Conservation (phyloP, 2,888 invertebrate species). For the Drosophila lutescens region DNA sequence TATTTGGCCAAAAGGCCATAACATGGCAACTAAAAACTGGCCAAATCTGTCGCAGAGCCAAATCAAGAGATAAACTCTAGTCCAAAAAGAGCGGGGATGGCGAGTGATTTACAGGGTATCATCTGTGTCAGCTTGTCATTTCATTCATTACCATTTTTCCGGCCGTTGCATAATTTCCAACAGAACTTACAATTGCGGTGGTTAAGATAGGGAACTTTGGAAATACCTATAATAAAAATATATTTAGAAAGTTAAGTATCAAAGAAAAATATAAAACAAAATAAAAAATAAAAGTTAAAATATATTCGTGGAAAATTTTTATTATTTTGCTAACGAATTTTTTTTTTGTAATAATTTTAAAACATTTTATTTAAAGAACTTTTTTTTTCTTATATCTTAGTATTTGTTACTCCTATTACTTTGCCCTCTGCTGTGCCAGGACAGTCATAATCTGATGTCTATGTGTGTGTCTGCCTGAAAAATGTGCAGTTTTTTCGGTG, state of each 20-base stretch:
- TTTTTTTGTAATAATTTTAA: too few species aligned
- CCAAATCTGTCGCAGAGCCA: conserved; percentile 14
- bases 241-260: too few species aligned
- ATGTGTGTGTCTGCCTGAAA: background rate
- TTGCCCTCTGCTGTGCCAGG: background rate
- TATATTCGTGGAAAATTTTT: too few species aligned
- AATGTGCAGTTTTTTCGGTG: conserved; percentile 7
- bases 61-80: conserved; percentile 28
- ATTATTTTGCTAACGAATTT: too few species aligned
- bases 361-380: background rate
- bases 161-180: conserved; percentile 34
- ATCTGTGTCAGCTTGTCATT: conserved; percentile 8
- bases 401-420: background rate
- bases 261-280: too few species aligned
- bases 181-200: background rate
- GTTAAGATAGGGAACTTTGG: background rate
- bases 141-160: conserved; percentile 23
- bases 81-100: background rate
- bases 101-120: conserved; percentile 27
- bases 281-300: too few species aligned
- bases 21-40: conserved; percentile 15
- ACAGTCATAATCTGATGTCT: conserved; percentile 3
- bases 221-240: background rate
- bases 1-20: conserved; percentile 21
- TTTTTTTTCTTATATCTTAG: background rate